Conservation (phyloP, 2,888 invertebrate genomes). For the Belgica antarctica region DNA sequence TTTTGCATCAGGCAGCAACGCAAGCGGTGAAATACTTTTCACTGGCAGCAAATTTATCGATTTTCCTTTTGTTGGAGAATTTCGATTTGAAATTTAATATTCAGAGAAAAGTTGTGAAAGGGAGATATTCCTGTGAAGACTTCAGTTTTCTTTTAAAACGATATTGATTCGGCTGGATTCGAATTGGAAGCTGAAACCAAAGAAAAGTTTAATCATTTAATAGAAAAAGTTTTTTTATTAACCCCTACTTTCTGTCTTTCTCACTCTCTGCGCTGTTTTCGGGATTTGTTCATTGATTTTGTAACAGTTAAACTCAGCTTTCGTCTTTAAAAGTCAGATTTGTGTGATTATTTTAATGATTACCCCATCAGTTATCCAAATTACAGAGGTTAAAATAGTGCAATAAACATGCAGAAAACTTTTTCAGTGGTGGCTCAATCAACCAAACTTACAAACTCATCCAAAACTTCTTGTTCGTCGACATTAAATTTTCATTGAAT, state of each 20-base stretch:
- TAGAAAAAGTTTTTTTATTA: slow-evolving; percentile 44
- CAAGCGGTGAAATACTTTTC: not conserved
- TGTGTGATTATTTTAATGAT: too few relatives aligned
- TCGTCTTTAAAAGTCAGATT: too few relatives aligned
- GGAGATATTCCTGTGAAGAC: not conserved
- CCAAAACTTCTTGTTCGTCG: too few relatives aligned
- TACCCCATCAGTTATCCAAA: too few relatives aligned
- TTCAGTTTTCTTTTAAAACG: not conserved
- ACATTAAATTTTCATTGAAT: slow-evolving; percentile 38
- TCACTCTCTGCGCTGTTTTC: too few relatives aligned
- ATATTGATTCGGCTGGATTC: not conserved
- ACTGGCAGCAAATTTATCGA: slow-evolving; percentile 28
- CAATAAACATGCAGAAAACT: too few relatives aligned
- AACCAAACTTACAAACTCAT: too few relatives aligned
- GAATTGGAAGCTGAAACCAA: slow-evolving; percentile 18
- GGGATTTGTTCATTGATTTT: too few relatives aligned
- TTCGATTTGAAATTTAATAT: slow-evolving; percentile 36
- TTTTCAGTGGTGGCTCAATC: too few relatives aligned
- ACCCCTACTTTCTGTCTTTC: slow-evolving; percentile 18
- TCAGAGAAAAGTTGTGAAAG: not conserved
- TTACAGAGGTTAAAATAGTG: too few relatives aligned
- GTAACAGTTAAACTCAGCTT: too few relatives aligned
- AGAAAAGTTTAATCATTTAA: slow-evolving; percentile 40
- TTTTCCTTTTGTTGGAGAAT: slow-evolving; percentile 17
- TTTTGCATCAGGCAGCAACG: not conserved